phyloP scores from a whole-genome alignment of 2,113 vertebrate genomes.

The Dendropsophus ebraccatus region DNA sequence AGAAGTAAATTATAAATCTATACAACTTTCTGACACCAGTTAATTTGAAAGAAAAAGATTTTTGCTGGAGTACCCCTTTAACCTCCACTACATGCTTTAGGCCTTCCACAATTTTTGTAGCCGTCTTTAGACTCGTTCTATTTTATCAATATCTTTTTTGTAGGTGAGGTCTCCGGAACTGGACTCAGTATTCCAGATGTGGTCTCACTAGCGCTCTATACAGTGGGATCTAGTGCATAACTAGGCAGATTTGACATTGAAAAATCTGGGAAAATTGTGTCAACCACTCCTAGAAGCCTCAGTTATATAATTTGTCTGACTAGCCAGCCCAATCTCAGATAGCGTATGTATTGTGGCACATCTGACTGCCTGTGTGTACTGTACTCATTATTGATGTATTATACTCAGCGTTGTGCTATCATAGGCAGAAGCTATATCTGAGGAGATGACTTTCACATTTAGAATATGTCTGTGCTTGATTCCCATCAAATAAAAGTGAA shows the following conservation, averaged over 20 bases:
- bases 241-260: not conserved
- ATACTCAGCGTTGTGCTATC: not conserved
- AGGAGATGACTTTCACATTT: constrained; percentile 6
- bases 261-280: not conserved
- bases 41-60: too few species aligned
- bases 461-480: constrained; percentile 11
- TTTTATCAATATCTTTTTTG: too few species aligned
- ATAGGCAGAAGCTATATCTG: not conserved
- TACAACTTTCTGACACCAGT: too few species aligned
- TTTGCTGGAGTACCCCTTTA: too few species aligned
- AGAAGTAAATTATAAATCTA: too few species aligned
- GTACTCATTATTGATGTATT: not conserved
- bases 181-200: too few species aligned
- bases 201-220: too few species aligned
- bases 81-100: too few species aligned
- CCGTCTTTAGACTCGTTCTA: too few species aligned
- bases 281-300: not conserved
- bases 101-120: too few species aligned
- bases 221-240: not conserved
- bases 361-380: not conserved
- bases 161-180: too few species aligned
- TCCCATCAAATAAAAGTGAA: constrained; percentile 15
- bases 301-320: not conserved
- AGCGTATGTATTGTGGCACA: not conserved
- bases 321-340: not conserved